Percentiles rank a stretch among this genome's conserved stretches.
Evolutionary conservation across 2,888 invertebrate genomes (phyloP).

Genomic region (Conomelus anceps): DNA sequence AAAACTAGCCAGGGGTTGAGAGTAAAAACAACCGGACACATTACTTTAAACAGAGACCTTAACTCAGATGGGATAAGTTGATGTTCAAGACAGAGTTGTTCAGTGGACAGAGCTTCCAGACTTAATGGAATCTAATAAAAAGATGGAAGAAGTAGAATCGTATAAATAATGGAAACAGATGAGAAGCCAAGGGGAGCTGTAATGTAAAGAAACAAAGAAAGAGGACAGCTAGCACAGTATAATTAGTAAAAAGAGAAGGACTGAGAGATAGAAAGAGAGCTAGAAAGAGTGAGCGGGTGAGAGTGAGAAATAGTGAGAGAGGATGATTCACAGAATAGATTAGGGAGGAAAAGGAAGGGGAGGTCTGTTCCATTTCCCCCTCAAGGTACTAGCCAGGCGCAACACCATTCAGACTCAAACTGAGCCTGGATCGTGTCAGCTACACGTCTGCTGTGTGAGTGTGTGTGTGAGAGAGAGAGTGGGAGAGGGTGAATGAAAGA

Average conservation of each 20-base stretch:
- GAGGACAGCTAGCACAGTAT: neutral
- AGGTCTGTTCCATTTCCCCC: slow-evolving; percentile 1
- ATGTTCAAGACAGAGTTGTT: neutral
- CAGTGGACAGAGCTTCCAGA: no score
- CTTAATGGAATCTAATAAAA: no score
- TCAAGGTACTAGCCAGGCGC: neutral
- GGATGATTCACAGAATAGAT: neutral
- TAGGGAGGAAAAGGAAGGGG: neutral
- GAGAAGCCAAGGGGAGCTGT: neutral
- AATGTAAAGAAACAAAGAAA: neutral
- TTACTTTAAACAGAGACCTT: no score
- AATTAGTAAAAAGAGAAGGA: neutral
- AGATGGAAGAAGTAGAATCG: neutral
- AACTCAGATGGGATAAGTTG: no score
- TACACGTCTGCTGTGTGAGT: neutral
- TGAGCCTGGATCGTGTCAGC: neutral
- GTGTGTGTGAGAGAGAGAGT: neutral
- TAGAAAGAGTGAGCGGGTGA: no score
- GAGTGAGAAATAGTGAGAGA: neutral
- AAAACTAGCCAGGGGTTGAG: no score
- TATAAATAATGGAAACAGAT: neutral
- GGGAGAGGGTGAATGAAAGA: neutral
- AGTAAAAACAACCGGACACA: no score
- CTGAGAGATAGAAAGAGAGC: neutral
- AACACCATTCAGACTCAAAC: neutral